Base-by-base conservation (phyloP, 1,140 invertebrate genomes). In the Aphelinus certus region DNA sequence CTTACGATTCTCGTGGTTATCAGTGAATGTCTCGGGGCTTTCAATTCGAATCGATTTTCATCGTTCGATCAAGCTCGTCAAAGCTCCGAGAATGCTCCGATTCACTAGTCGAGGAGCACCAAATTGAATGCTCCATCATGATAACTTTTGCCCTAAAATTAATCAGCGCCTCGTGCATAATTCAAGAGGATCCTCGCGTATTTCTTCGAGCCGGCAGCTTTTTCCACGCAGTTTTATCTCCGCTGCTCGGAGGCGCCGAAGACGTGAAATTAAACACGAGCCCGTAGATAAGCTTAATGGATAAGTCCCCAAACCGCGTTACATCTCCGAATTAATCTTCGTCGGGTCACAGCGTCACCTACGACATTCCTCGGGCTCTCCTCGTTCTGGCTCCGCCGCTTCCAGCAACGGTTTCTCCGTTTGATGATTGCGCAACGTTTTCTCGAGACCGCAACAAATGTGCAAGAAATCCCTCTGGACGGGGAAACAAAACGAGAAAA, bases 281-380 rank as follows among this genome's bases (percentile, higher is more conserved):
- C 55, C 2, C 7, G 42, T 6, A 71, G 69, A 71, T 71, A 63
- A 71, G 26, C 45, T 7, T 53, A 9, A 1, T 55, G 53, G 62
- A 72, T 72, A 65, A 72, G 62, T 47, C 51, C 61, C 45, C 51
- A 56, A 64, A 64, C 6, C 62, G 61, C 56, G 49, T 65, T 65
- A 26, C 26, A 65, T 58, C 71, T 48, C 49, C 47, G 51, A 57
- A 72, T 72, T 72, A 72, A 72, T 72, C 71, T 73, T 67, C 26
- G 62, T 73, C 47, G 63, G 51, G 55, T 42, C 4, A 4, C 10
- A 53, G 26, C 55, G 53, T 72, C 71, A 26, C 71, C 64, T 66
- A 67, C 71, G 49, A 67, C 57, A 73, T 73, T 73, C 56, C 46
- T 67, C 7, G 10, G 26, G 26, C 26, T 26, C 26, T 26, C 26